phyloP scores from a whole-genome alignment of 2,888 invertebrate genomes.

The Anthrax anthrax region DNA sequence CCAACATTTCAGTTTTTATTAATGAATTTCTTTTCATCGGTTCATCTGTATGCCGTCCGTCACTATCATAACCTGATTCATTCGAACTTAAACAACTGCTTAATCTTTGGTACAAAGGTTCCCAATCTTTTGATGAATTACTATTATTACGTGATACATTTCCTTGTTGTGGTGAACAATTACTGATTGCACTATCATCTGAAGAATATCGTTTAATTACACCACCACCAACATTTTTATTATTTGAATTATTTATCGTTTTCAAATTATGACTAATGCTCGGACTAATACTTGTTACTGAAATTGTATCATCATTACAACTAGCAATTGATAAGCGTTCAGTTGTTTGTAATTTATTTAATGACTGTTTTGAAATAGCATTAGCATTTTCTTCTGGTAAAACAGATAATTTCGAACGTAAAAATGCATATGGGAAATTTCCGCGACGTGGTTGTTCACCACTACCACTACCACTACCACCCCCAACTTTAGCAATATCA shows the following conservation, averaged over 20 bases:
- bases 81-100: constrained; percentile 68
- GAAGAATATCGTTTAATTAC: constrained; percentile 23
- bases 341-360: constrained; percentile 16
- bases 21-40: constrained; percentile 26
- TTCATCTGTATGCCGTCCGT: constrained; percentile 46
- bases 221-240: constrained; percentile 20
- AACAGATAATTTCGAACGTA: constrained; percentile 60
- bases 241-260: constrained; percentile 14
- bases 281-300: constrained; percentile 17
- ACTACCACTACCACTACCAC: constrained; percentile 12
- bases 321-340: constrained; percentile 3
- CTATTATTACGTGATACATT: constrained; percentile 39
- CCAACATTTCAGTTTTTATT: not conserved
- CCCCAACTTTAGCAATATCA: constrained; percentile 49
- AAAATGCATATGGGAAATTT: constrained; percentile 62
- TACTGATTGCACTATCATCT: constrained; percentile 25
- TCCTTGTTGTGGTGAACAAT: constrained; percentile 36
- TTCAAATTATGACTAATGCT: constrained; percentile 21
- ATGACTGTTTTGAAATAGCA: constrained; percentile 34
- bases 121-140: constrained; percentile 41
- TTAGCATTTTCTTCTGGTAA: constrained; percentile 56
- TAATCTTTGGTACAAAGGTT: constrained; percentile 45
- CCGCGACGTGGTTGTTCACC: constrained; percentile 43
- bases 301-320: constrained; percentile 18
- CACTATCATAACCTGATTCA: constrained; percentile 73